Base-by-base conservation (phyloP, 2,888 invertebrate genomes). In the Argyresthia albistria region DNA sequence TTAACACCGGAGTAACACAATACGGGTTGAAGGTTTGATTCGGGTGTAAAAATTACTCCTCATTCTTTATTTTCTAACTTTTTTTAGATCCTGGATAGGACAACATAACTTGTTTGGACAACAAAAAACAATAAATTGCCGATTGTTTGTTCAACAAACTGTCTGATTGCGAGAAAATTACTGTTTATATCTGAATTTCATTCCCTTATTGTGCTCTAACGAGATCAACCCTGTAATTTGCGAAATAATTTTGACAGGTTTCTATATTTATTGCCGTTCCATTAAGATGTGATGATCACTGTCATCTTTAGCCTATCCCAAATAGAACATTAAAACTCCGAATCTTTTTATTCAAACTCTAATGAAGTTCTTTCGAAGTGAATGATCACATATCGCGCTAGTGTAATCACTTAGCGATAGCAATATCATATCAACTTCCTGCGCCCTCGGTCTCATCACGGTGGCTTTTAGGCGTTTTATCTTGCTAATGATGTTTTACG, bases 401-500 rank as follows among this genome's bases (percentile, higher is more conserved):
- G 57, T 54, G 55, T 61, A 59, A 48, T 46, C 53, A 35, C 2
- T 8, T 15, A n/a, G 36, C 15, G 51, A 51, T 46, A 35, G 10
- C 15, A 14, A 43, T 54, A 54, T 54, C 54, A 47, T 37, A 37
- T 51, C 54, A 43, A 43, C 48, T 80, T 76, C 80, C 80, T 76
- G 75, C 63, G 63, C 65, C 63, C 63, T 63, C 66, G 64, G 66
- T 69, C 66, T 66, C 67, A 63, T 75, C 68, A 73, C 77, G 73
- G 65, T 66, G 67, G 66, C 67, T 67, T 82, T 84, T 79, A 76
- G 74, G 74, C 63, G 59, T 60, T 75, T 84, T 84, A 84, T 84
- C 84, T 80, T 73, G 73, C 82, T 84, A 84, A 84, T 82, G 84
- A 86, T 84, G 80, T 83, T 86, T 82, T 81, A 86, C 80, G 81